Base-by-base conservation (phyloP, 2,888 invertebrate genomes). In the Dioctria rufipes region DNA sequence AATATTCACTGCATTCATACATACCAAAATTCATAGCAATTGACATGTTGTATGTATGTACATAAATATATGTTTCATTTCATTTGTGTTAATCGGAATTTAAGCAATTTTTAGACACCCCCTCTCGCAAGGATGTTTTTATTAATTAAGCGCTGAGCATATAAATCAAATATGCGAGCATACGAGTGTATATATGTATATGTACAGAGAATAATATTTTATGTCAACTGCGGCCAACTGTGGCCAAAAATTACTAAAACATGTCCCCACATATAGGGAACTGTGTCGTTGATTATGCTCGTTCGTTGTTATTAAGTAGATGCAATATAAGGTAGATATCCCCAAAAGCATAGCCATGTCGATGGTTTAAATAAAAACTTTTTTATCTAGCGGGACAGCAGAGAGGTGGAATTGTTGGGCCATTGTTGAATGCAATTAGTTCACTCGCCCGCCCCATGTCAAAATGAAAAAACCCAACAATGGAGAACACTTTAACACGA, bases 391-490 rank as follows among this genome's bases (percentile, higher is more conserved):
- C 61, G 2, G 4, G n/a, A 25, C 25, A 25, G 61, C 61, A 61
- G 61, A n/a, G 61, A 61, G 25, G 25, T 25, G 25, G 25, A 25
- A 25, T 25, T 25, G 25, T 25, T 25, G 8, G 37, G 5, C 11
- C 61, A 61, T 39, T 61, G 61, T 61, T 61, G 39, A 61, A 61
- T 61, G 61, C 61, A 61, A 61, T 61, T 61, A 61, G 61, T 61
- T 61, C 25, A 4, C 3, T n/a, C 39, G 37, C 6, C 25, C 25
- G 3, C 61, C n/a, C n/a, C n/a, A n/a, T 61, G 61, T 61, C 61
- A 25, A 61, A 61, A 61, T 39, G 37, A 61, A 61, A 61, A 61
- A 61, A 54, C 3, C 61, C 61, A 61, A 61, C 61, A 61, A 25
- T 11, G 5, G 3, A 6, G 61, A 61, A 5, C 61, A 13, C 5